Conservation (phyloP, 2,113 vertebrate genomes). For the Pelecanus crispus region DNA sequence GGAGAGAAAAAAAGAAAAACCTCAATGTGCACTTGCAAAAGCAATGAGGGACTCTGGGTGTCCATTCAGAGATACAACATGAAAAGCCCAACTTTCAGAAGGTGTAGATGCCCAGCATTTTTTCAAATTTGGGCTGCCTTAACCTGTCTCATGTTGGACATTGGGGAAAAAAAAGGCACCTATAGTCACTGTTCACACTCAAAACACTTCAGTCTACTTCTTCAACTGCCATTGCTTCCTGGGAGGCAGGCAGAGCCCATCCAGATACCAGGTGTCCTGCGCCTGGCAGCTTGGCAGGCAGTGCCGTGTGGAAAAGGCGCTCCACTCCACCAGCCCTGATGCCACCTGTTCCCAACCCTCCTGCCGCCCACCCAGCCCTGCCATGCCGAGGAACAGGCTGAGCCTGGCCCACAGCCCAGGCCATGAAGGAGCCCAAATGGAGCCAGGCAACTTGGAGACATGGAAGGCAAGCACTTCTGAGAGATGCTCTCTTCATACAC, state of each 20-base stretch:
- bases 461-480: neutral
- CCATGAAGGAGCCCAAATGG: neutral
- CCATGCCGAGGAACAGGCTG: neutral
- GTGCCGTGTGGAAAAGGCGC: neutral
- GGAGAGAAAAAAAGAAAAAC: neutral
- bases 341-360: conserved; percentile 23
- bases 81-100: neutral
- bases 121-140: neutral
- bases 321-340: neutral
- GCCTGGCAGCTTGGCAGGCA: conserved; percentile 1
- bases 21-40: neutral
- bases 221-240: neutral
- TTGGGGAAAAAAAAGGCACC: neutral
- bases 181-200: neutral
- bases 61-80: neutral
- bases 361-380: neutral
- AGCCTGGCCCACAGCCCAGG: conserved; percentile 13
- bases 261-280: neutral
- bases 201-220: conserved; percentile 6
- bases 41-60: neutral
- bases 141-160: neutral
- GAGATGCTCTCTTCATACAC: neutral
- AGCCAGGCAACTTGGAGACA: neutral
- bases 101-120: neutral
- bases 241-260: neutral